Conservation (phyloP, 2,797 vertebrate genomes). For the Ctenopoma kingsleyae region DNA sequence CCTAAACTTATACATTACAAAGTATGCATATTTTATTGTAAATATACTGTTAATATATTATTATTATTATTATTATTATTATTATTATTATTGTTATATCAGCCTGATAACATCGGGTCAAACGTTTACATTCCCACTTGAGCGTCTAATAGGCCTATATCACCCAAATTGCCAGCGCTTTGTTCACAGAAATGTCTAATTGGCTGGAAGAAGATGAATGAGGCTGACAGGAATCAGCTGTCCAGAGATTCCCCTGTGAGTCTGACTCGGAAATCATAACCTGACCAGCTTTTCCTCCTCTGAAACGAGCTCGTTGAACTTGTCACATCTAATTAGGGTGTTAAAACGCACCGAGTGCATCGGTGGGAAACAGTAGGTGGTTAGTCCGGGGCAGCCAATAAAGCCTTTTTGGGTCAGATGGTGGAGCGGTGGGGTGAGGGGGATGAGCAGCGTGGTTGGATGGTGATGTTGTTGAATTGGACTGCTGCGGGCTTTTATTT, state of each 20-base stretch:
- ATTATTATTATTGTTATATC: constrained; percentile 5
- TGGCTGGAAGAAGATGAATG: constrained; percentile 82
- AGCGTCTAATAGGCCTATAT: constrained; percentile 48
- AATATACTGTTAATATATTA: not conserved
- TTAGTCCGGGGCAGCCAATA: constrained; percentile 78
- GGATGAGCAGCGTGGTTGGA: constrained; percentile 53
- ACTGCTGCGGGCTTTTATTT: constrained; percentile 77
- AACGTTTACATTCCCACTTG: constrained; percentile 58
- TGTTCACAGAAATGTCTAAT: constrained; percentile 78
- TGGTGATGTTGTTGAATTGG: constrained; percentile 73
- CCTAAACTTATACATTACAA: not conserved
- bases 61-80: constrained; percentile 11
- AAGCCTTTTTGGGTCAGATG: constrained; percentile 79
- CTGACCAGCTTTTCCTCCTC: constrained; percentile 89
- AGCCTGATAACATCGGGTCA: constrained; percentile 2
- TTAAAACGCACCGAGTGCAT: constrained; percentile 86
- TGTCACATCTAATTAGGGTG: constrained; percentile 96
- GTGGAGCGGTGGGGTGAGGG: constrained; percentile 27
- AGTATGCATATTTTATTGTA: not conserved
- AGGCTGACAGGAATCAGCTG: constrained; percentile 82
- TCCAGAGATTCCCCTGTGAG: constrained; percentile 80
- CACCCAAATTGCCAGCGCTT: constrained; percentile 61
- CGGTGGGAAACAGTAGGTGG: constrained; percentile 83
- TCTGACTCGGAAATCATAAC: constrained; percentile 94
- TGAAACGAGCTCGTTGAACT: constrained; percentile 92